Conservation (phyloP, 2,797 vertebrate species). For the Hemitrygon akajei region DNA sequence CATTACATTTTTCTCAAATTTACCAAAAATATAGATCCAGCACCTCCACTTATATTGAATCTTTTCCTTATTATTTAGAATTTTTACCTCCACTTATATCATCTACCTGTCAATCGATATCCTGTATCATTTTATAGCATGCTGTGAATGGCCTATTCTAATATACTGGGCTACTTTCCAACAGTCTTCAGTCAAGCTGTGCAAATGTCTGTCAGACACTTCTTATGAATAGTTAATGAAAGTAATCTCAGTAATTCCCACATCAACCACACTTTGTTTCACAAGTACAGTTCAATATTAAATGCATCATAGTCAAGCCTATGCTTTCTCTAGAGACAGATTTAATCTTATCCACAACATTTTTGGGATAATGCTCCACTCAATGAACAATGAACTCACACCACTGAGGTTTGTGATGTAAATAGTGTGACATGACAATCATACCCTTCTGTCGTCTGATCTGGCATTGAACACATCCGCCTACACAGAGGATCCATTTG, state of each 20-base stretch:
- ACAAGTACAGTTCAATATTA: not conserved
- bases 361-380: not conserved
- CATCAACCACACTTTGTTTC: not conserved
- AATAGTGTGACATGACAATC: not conserved
- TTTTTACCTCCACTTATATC: not conserved
- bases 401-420: not conserved
- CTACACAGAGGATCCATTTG: too few species aligned
- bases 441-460: not conserved
- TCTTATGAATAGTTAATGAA: not conserved
- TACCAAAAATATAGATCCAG: not conserved
- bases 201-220: not conserved
- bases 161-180: not conserved
- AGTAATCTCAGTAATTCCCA: constrained; percentile 15
- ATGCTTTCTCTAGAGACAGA: not conserved
- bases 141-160: not conserved
- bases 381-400: not conserved
- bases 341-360: not conserved
- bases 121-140: not conserved
- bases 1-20: not conserved
- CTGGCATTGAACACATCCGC: not conserved
- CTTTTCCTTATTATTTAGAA: not conserved
- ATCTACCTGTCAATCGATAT: not conserved
- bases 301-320: not conserved
- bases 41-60: not conserved
- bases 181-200: not conserved